phyloP scores from a whole-genome alignment of 2,797 vertebrate genomes.

The Acrossocheilus wenchowensis region DNA sequence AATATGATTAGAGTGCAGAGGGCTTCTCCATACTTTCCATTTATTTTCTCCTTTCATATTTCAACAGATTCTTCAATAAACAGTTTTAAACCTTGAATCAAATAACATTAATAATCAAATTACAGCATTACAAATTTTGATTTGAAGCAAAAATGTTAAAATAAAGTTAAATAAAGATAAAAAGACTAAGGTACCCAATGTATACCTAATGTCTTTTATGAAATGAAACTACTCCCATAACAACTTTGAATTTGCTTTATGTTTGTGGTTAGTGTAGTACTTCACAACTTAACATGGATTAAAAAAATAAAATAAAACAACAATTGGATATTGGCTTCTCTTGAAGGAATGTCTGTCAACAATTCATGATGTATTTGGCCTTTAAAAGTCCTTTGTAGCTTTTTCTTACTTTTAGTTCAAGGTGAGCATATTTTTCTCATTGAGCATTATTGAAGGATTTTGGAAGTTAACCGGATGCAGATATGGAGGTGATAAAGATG shows the following conservation, averaged over 20 bases:
- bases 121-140: neutral
- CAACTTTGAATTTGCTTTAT: neutral
- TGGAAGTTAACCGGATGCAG: constrained; percentile 14
- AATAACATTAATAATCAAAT: neutral
- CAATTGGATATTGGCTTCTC: neutral
- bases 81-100: neutral
- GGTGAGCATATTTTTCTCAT: neutral
- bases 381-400: neutral
- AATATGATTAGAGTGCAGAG: neutral
- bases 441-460: constrained; percentile 10
- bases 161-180: neutral
- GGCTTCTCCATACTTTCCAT: neutral
- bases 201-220: neutral
- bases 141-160: neutral
- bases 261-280: neutral
- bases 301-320: neutral
- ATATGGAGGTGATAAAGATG: constrained; percentile 35
- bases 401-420: neutral
- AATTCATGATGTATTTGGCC: neutral
- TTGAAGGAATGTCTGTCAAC: neutral
- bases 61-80: neutral
- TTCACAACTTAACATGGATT: neutral
- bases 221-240: neutral
- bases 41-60: neutral
- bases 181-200: neutral